Evolutionary conservation across 2,113 vertebrate genomes (phyloP).

Genomic region (Dryoscopus gambensis): DNA sequence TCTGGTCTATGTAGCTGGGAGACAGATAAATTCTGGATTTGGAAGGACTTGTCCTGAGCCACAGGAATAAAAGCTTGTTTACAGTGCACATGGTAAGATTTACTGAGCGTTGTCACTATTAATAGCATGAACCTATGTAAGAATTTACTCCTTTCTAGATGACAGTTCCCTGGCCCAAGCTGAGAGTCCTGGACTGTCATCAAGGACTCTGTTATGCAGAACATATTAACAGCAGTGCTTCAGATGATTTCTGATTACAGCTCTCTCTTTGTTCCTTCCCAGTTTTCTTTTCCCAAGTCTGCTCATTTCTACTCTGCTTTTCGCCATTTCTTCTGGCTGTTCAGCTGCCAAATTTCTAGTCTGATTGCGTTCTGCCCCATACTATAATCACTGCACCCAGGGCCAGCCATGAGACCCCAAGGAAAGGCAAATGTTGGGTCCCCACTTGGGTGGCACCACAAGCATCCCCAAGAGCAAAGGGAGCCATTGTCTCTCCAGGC

Average conservation of each 20-base stretch:
- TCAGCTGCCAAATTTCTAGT: background rate
- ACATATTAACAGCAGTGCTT: background rate
- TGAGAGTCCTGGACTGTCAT: constrained; percentile 5
- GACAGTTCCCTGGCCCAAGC: constrained; percentile 30
- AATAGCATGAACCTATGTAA: constrained; percentile 13
- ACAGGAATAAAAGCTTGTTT: constrained; percentile 17
- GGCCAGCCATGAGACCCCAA: background rate
- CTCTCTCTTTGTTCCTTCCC: background rate
- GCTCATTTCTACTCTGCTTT: background rate
- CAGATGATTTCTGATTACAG: constrained; percentile 27
- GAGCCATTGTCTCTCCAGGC: background rate
- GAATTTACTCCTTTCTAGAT: background rate
- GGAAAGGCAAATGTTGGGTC: background rate
- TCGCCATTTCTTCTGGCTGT: background rate
- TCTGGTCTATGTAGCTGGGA: background rate
- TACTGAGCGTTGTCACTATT: background rate
- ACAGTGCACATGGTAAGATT: background rate
- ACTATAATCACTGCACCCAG: background rate
- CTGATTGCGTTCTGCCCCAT: background rate
- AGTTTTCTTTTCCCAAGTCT: background rate
- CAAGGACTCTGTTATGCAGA: background rate
- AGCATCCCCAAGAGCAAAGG: background rate
- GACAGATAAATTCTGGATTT: background rate
- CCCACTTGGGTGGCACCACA: accelerated
- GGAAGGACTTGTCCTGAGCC: background rate